Evolutionary conservation across 2,797 vertebrate species (phyloP).

Genomic region (Limnodromus scolopaceus): DNA sequence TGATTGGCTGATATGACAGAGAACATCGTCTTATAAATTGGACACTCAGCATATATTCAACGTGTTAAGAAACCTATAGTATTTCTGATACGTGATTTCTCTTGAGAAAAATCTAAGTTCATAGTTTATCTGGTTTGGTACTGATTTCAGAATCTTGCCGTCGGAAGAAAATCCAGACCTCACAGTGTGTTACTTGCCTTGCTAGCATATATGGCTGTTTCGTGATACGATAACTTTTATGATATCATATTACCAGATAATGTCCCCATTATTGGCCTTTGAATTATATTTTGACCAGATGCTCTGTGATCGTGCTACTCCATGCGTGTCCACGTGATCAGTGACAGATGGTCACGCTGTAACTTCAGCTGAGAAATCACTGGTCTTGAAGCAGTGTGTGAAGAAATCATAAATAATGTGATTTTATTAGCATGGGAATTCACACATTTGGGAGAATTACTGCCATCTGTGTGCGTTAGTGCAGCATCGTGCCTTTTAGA

Average conservation of each 20-base stretch:
- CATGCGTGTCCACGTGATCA: not conserved
- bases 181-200: not conserved
- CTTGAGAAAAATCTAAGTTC: not conserved
- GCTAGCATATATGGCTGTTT: not conserved
- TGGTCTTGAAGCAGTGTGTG: not conserved
- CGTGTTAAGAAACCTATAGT: not conserved
- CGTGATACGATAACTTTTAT: not conserved
- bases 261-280: not conserved
- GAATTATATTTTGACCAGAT: not conserved
- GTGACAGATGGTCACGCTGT: not conserved
- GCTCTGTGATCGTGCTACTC: not conserved
- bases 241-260: not conserved
- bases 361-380: not conserved
- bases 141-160: not conserved
- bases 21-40: not conserved
- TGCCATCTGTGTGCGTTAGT: conserved; percentile 28
- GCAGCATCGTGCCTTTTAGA: not conserved
- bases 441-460: conserved; percentile 1
- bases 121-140: not conserved
- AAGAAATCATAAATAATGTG: conserved; percentile 14
- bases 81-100: not conserved
- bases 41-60: not conserved
- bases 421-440: conserved; percentile 28
- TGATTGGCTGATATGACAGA: not conserved
- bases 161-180: not conserved